Base-by-base conservation (phyloP, 2,888 invertebrate species). In the Epirrhoe tristata region DNA sequence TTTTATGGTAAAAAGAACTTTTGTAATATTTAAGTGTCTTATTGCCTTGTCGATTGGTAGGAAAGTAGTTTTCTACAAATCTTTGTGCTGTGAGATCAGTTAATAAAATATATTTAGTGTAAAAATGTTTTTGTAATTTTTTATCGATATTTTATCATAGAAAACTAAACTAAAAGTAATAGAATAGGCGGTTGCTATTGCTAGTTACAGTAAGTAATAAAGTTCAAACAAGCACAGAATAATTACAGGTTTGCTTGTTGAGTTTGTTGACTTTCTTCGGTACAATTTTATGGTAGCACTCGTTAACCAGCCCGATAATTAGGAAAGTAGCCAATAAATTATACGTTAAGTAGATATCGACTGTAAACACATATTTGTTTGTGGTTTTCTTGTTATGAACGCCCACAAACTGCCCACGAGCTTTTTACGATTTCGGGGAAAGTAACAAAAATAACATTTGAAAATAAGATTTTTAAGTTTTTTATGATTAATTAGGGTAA, bases 1-100 rank as follows among this genome's bases (percentile, higher is more conserved):
- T 77, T 80, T 74, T 74, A 75, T 71, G 72, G 55, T 6, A 57
- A 43, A 12, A 52, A 52, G 31, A 12, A 31, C 52, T 59, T 59
- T 53, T 59, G 51, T 39, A 14, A n/a, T 31, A 43, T 32, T 46
- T 32, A 46, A 7, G 10, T 8, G 14, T 4, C 31, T 32, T 48
- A 48, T 46, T 31, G 31, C 24, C 32, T 31, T 12, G 24, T 2
- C 24, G 39, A 43, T 43, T 43, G 39, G 34, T 32, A 32, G 32
- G 1, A 34, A 4, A 6, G 7, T 34, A 7, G 34, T 7, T 36
- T 36, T 3, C 8, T 36, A 8, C 10, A 36, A 36, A 36, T 36
- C 36, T 10, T 10, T 10, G 7, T 36, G 24, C 24, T n/a, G 24
- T 24, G 24, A 24, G 24, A 24, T 2, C 24, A 1, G 24, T 24